phyloP scores from a whole-genome alignment of 2,888 invertebrate genomes.

The Frankliniella intonsa region DNA sequence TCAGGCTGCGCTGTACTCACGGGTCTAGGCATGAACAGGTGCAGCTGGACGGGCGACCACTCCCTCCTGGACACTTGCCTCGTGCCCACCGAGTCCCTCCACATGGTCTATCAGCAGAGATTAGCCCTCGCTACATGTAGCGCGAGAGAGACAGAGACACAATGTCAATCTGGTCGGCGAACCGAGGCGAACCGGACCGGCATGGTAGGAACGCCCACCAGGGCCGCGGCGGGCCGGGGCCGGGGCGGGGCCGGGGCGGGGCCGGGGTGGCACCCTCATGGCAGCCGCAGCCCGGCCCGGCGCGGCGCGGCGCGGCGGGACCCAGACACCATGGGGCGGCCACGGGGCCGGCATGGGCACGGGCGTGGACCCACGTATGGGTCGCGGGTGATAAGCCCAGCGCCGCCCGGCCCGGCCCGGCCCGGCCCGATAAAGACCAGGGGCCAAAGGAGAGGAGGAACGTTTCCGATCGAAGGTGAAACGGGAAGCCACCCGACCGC shows the following conservation, averaged over 20 bases:
- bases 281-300: not conserved
- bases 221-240: not conserved
- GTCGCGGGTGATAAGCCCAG: too few species aligned
- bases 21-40: not conserved
- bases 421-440: not conserved
- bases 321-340: not conserved
- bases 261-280: not conserved
- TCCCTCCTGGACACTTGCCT: not conserved
- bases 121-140: too few species aligned
- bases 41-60: slow-evolving; percentile 3
- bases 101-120: not conserved
- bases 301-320: not conserved
- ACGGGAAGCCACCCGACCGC: too few species aligned
- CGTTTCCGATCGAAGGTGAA: too few species aligned
- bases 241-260: not conserved
- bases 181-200: too few species aligned
- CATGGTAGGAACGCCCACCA: too few species aligned
- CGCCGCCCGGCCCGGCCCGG: not conserved
- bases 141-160: not conserved
- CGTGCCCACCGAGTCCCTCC: slow-evolving; percentile 19
- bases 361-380: not conserved
- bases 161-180: not conserved
- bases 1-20: not conserved
- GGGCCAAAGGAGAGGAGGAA: too few species aligned
- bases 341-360: not conserved